Conservation (phyloP, 2,888 invertebrate genomes). For the Rhagium mordax region DNA sequence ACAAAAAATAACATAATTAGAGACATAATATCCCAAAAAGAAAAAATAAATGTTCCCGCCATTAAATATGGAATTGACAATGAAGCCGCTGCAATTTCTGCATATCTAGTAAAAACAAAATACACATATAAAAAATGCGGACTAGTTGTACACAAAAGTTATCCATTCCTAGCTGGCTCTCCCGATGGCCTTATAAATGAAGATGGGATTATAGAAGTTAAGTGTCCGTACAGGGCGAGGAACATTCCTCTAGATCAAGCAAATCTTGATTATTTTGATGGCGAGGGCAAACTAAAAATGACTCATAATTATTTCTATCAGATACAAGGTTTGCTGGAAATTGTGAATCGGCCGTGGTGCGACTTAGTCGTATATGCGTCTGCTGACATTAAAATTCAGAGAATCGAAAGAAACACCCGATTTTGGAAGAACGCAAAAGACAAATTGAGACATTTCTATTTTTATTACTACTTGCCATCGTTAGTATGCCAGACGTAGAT, state of each 20-base stretch:
- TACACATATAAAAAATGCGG: not conserved
- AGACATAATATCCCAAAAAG: not conserved
- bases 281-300: not conserved
- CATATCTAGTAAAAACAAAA: too few species aligned
- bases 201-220: not conserved
- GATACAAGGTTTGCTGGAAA: conserved; percentile 1
- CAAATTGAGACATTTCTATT: not conserved
- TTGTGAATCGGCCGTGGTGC: not conserved
- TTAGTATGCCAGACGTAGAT: not conserved
- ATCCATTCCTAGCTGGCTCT: not conserved
- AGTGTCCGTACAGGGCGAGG: not conserved
- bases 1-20: not conserved
- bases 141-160: not conserved
- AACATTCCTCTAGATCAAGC: not conserved
- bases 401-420: not conserved
- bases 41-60: not conserved
- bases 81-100: not conserved
- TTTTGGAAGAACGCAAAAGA: not conserved
- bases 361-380: not conserved
- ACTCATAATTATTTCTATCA: not conserved
- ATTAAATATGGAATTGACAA: not conserved
- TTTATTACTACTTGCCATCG: not conserved
- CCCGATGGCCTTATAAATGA: not conserved
- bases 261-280: not conserved
- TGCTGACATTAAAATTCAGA: not conserved